Percentiles rank a stretch among this genome's conserved stretches.
Conservation (phyloP, 2,113 vertebrate genomes). For the Recurvirostra avosetta region DNA sequence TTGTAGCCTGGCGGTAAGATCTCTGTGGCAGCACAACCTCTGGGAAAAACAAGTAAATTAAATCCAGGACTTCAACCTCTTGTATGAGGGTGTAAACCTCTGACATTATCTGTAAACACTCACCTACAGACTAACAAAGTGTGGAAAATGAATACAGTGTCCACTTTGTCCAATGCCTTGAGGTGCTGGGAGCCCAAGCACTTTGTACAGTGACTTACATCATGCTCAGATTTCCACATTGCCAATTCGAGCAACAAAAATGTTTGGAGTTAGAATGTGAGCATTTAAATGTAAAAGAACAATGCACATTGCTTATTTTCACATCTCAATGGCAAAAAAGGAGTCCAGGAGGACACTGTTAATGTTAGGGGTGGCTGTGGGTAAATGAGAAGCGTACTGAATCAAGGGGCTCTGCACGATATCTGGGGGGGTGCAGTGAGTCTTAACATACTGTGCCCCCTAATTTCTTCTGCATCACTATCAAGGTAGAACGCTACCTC, state of each 20-base stretch:
- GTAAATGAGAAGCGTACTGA: neutral
- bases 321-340: neutral
- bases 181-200: neutral
- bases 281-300: neutral
- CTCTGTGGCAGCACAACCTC: neutral
- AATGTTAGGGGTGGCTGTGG: neutral
- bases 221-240: neutral
- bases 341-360: fast-evolving
- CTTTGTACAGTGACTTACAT: neutral
- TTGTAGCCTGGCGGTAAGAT: neutral
- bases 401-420: neutral
- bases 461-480: neutral
- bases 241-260: fast-evolving
- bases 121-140: fast-evolving
- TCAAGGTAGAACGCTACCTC: neutral
- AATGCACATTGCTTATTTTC: neutral
- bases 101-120: neutral
- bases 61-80: neutral
- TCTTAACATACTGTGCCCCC: neutral
- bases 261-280: neutral
- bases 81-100: neutral
- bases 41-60: neutral
- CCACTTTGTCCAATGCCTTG: neutral
- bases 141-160: neutral
- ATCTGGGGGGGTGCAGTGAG: neutral